phyloP scores from a whole-genome alignment of 2,888 invertebrate species.

The Hirtodrosophila histrioides region DNA sequence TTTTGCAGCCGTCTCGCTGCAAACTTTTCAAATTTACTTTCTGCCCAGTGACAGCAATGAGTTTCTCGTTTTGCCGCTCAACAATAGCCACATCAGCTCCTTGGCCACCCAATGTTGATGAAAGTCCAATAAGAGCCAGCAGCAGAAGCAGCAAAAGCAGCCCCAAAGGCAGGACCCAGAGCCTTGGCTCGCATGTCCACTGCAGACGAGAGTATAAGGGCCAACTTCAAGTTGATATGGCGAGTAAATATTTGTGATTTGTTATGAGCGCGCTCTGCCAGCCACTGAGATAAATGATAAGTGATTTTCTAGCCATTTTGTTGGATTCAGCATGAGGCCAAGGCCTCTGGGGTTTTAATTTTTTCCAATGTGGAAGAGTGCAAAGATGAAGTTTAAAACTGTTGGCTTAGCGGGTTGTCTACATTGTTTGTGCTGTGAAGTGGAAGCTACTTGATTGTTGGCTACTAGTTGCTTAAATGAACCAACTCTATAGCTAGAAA shows the following conservation, averaged over 20 bases:
- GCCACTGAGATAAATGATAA: constrained; percentile 72
- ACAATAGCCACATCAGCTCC: constrained; percentile 41
- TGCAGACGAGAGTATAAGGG: constrained; percentile 17
- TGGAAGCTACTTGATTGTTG: constrained; percentile 12
- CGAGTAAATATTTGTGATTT: constrained; percentile 79
- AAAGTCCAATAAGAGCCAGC: constrained; percentile 69
- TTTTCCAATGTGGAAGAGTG: constrained; percentile 8
- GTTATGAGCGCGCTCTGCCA: constrained; percentile 62
- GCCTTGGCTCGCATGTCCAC: constrained; percentile 26
- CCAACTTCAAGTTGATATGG: constrained; percentile 65
- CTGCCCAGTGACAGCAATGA: constrained; percentile 75
- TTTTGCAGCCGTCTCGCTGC: constrained; percentile 51
- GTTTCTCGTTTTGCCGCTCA: constrained; percentile 68
- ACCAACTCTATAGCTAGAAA: neutral
- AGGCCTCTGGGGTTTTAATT: constrained; percentile 5
- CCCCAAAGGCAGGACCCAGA: constrained; percentile 1
- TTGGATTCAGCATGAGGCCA: constrained; percentile 4
- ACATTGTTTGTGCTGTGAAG: constrained; percentile 2
- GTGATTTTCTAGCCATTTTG: constrained; percentile 71
- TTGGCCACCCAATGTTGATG: constrained; percentile 54
- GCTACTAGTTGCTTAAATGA: neutral
- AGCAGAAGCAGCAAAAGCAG: constrained; percentile 28
- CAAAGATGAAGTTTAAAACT: constrained; percentile 18
- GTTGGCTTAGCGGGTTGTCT: constrained; percentile 23
- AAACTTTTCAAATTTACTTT: constrained; percentile 82